Base-by-base conservation (phyloP, 2,888 invertebrate species). In the Lepas anatifera region DNA sequence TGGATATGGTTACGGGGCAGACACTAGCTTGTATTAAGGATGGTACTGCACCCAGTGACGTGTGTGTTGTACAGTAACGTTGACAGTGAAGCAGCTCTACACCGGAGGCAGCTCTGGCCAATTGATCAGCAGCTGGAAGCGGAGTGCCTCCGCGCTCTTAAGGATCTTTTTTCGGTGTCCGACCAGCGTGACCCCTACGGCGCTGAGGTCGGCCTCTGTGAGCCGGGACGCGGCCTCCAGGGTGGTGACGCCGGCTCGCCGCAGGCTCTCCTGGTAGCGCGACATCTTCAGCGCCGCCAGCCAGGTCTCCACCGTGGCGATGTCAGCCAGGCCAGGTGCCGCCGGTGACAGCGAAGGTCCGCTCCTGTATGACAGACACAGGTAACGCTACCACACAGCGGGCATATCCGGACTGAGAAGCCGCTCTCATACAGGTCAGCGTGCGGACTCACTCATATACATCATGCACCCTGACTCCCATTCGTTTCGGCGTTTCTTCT, bases 141-240 rank as follows among this genome's bases (percentile, higher is more conserved):
- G 85, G 82, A 93, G 87, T 76, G 90, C 90, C 78, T 92, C 92
- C 78, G 94, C 90, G 83, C 91, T 91, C 83, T 92, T 92, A 89
- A 94, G 92, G 74, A 97, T 95, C 82, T 97, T 97, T 83, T 96
- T 95, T 82, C 97, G 96, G 81, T 97, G 97, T 68, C 96, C 96
- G 32, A 95, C 95, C 73, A 97, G 85, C 67, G 93, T 94, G 76
- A 97, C 92, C 67, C 96, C 96, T 77, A 97, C 86, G 74, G 91
- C 89, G 48, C 92, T 91, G 74, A 97, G 83, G 81, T 97, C 95
- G 80, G 93, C 92, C 72, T 95, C 92, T 67, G 92, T 95, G 75
- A 97, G 85, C 79, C 93, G 89, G 69, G 95, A 89, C 73, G 95
- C 94, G 72, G 91, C 87, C 77, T 90, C 90, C 85, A 92, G 87